Base-by-base conservation (phyloP, 1,140 invertebrate species). In the Heliconius hewitsoni region DNA sequence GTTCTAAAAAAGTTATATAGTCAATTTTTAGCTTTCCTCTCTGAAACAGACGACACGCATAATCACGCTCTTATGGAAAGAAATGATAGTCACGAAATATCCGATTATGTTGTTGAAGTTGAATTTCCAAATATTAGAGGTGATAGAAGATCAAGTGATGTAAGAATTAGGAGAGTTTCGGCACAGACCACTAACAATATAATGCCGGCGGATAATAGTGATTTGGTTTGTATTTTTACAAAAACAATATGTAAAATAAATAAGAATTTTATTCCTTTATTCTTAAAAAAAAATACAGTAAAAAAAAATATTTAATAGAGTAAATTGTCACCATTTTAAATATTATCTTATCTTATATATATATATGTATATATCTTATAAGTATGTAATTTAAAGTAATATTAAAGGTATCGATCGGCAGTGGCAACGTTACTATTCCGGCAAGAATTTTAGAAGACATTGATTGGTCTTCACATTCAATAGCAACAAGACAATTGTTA, bases 381-480 rank as follows among this genome's bases (percentile, higher is more conserved):
- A 46, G 16, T 46, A 16, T 60, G 71, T 19, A 57, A 23, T 57
- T 57, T 16, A 55, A 57, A 23, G 2, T 23, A 57, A 57, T 23
- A 27, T 72, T 84, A 76, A 57, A 92, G 92, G 85, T 93, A 5
- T 81, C 90, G 1, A 90, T 93, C 60, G 93, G 93, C n/a, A 87
- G 82, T 39, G 90, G 91, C 8, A 87, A 90, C 75, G 91, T 91
- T 39, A 71, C 81, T 19, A 85, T 94, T 23, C 90, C 93, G 23
- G 80, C 85, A 19, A 89, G 87, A 81, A 57, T 90, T 11, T 87
- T 88, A 42, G 86, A 85, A 79, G 85, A 90, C 76, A 90, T 93
- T 46, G 88, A 93, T 76, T 93, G 93, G 92, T 84, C 82, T 78
- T 93, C 91, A 2, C 90, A 94, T 79, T 91, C 92, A 18, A 84